phyloP scores from a whole-genome alignment of 2,797 vertebrate species.

The Chaetodon trifasciatus region DNA sequence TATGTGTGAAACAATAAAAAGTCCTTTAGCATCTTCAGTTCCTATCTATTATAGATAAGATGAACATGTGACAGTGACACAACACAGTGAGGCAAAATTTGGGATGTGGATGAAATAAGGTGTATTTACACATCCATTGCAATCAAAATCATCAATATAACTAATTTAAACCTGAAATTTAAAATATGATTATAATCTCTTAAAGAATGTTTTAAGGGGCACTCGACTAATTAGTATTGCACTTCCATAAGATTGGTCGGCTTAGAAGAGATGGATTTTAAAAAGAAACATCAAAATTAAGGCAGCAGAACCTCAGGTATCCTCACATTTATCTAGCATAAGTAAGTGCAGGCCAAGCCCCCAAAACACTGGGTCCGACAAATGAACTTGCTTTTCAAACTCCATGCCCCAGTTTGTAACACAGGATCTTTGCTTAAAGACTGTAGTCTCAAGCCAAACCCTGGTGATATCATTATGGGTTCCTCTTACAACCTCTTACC shows the following conservation, averaged over 20 bases:
- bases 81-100: background rate
- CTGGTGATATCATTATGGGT: background rate
- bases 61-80: background rate
- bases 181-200: background rate
- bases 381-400: background rate
- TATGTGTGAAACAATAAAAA: conserved; percentile 1
- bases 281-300: background rate
- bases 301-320: background rate
- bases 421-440: background rate
- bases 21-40: background rate
- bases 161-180: background rate
- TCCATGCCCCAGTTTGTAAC: background rate
- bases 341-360: background rate
- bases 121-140: background rate
- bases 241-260: background rate
- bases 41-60: background rate
- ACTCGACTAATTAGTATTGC: background rate
- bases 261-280: background rate
- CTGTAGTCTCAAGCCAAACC: background rate
- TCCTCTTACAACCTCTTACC: background rate
- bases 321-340: background rate
- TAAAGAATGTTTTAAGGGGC: background rate
- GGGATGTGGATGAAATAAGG: background rate
- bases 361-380: background rate
- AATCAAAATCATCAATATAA: background rate